phyloP scores from a whole-genome alignment of 2,113 vertebrate species.

The Neotoma lepida region DNA sequence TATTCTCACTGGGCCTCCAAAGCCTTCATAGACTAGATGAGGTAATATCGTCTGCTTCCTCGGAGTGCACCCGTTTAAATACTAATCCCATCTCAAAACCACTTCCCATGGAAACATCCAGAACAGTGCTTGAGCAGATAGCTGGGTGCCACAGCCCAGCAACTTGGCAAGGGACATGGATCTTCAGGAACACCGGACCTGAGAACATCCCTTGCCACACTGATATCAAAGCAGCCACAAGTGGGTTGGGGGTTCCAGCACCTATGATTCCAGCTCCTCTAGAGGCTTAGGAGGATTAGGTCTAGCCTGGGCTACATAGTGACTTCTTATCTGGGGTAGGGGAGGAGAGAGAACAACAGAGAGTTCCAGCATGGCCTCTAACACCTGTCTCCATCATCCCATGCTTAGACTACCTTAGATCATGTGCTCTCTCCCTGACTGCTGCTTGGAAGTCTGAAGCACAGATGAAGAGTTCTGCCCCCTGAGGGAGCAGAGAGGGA shows the following conservation, averaged over 20 bases:
- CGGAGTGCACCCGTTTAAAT: neutral
- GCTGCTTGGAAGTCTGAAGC: neutral
- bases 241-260: neutral
- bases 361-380: neutral
- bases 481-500: neutral
- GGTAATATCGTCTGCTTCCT: neutral
- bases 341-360: no score
- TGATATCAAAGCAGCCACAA: neutral
- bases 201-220: neutral
- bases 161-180: neutral
- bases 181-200: neutral
- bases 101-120: neutral
- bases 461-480: neutral
- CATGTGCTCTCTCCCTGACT: neutral
- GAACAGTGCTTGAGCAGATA: neutral
- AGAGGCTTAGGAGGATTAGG: no score
- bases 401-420: neutral
- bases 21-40: neutral
- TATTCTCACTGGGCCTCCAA: neutral
- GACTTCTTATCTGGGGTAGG: no score
- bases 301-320: no score
- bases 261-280: no score
- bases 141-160: neutral
- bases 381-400: neutral
- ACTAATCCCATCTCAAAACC: neutral